Conservation (phyloP, 2,888 invertebrate genomes). For the Agriopis marginaria region DNA sequence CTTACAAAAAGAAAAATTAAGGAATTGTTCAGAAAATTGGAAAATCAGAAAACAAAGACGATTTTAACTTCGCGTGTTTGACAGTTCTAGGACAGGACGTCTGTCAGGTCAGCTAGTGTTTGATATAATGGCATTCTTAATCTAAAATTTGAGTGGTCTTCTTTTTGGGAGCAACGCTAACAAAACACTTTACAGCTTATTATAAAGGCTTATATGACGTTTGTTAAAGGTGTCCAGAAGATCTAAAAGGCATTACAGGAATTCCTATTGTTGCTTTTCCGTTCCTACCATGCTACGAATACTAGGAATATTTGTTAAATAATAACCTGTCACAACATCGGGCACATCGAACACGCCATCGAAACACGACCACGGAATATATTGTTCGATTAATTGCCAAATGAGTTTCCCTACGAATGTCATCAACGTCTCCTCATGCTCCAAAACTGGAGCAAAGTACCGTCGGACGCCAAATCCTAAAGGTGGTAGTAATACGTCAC, state of each 20-base stretch:
- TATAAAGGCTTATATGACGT: too few relatives aligned
- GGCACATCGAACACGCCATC: slow-evolving; percentile 71
- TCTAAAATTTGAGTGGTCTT: background rate
- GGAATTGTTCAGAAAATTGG: too few relatives aligned
- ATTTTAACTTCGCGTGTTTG: too few relatives aligned
- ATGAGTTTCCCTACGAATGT: slow-evolving; percentile 58
- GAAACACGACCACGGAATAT: slow-evolving; percentile 65
- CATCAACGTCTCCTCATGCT: slow-evolving; percentile 50
- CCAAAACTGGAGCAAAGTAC: slow-evolving; percentile 68
- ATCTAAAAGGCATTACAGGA: too few relatives aligned
- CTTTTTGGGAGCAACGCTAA: too few relatives aligned
- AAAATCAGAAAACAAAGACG: too few relatives aligned
- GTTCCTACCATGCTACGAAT: background rate
- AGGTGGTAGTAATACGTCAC: slow-evolving; percentile 65
- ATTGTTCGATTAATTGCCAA: slow-evolving; percentile 60
- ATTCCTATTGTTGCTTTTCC: background rate
- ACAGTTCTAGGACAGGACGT: too few relatives aligned
- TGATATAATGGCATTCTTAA: background rate
- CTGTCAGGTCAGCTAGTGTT: too few relatives aligned
- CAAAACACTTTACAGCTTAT: too few relatives aligned
- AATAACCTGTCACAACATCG: slow-evolving; percentile 62
- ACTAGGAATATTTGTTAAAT: background rate
- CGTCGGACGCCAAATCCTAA: slow-evolving; percentile 66
- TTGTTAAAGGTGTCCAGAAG: too few relatives aligned
- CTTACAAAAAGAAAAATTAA: too few relatives aligned